Evolutionary conservation across 2,113 vertebrate species (phyloP).

Genomic region (Muntiacus reevesi): DNA sequence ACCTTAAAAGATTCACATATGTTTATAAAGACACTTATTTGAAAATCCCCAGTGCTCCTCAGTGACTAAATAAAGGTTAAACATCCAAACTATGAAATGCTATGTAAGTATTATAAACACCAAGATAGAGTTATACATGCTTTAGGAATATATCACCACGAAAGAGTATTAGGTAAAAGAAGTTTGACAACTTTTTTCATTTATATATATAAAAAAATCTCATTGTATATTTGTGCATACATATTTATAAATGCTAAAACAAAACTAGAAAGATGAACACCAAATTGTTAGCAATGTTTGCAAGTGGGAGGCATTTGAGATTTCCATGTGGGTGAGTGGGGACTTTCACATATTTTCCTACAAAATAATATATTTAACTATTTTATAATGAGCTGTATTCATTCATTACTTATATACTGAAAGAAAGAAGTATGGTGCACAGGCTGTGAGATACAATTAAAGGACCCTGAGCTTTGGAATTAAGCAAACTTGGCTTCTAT

Average conservation of each 20-base stretch:
- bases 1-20: neutral
- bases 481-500: neutral
- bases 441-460: neutral
- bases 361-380: neutral
- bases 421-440: neutral
- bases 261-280: constrained; percentile 9
- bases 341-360: neutral
- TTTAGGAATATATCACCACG: neutral
- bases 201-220: neutral
- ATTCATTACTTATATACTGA: neutral
- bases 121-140: neutral
- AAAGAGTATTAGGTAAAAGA: neutral
- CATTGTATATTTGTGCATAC: neutral
- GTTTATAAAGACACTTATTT: neutral
- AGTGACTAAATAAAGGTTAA: neutral
- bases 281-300: neutral
- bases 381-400: neutral
- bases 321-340: neutral
- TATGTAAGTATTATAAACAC: neutral
- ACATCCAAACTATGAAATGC: neutral
- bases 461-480: neutral
- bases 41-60: neutral
- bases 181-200: constrained; percentile 12
- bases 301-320: neutral
- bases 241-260: neutral